A percentile compares a stretch with the other conserved stretches of the same genome.
These are phyloP conservation scores for Bombus vancouverensis DNA, from an alignment of 1,140 invertebrate genomes.

Conservation along the genomic window DNA sequence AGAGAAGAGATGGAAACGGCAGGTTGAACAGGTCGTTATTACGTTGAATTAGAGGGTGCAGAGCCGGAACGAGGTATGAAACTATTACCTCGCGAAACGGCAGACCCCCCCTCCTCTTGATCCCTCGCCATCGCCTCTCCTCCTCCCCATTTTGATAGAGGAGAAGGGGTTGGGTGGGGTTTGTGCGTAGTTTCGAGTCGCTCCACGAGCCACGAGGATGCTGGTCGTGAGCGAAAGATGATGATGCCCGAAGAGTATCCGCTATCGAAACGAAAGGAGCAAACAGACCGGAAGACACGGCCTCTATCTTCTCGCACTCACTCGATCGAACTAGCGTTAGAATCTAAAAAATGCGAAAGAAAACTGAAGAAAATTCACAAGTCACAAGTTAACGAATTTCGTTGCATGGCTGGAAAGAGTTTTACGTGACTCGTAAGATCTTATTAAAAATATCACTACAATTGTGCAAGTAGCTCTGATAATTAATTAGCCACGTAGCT, in stretches of 20 bases:
- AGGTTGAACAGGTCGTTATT: constrained; percentile 82
- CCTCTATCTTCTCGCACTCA: background rate
- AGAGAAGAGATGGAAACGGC: constrained; percentile 75
- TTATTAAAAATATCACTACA: background rate
- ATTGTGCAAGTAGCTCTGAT: background rate
- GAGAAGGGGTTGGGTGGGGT: constrained; percentile 60
- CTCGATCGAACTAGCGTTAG: too few species aligned
- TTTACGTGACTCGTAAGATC: background rate
- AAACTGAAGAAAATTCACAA: background rate
- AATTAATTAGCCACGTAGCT: background rate
- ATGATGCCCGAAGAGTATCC: constrained; percentile 62
- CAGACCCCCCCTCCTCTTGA: constrained; percentile 57
- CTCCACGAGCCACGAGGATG: constrained; percentile 61
- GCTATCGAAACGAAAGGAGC: constrained; percentile 42
- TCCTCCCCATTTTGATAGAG: background rate
- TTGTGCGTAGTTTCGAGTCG: constrained; percentile 52
- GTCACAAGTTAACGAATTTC: background rate
- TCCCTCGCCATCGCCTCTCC: constrained; percentile 45
- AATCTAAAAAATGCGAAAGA: too few species aligned
- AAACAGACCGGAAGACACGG: constrained; percentile 52
- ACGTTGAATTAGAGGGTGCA: constrained; percentile 83
- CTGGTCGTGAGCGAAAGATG: constrained; percentile 49
- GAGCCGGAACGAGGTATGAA: constrained; percentile 83
- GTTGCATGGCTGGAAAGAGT: background rate
- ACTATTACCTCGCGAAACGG: constrained; percentile 82